Percentiles rank a stretch among this genome's conserved stretches.
phyloP scores from a whole-genome alignment of 2,797 vertebrate species.

The Danio aesculapii region DNA sequence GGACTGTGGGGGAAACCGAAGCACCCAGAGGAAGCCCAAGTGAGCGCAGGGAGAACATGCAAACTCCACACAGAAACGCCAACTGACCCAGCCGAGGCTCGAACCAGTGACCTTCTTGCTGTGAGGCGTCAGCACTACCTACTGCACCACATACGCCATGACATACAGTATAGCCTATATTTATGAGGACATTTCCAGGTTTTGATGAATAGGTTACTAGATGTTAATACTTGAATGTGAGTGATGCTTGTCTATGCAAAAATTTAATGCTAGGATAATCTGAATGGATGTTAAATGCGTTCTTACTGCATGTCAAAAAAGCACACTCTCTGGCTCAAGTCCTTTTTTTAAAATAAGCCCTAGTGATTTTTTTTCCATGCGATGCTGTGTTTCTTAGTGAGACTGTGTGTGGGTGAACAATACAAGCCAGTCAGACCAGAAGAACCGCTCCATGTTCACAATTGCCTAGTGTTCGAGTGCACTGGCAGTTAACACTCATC shows the following conservation, averaged over 20 bases:
- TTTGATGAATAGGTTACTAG: no score
- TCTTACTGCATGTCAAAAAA: neutral
- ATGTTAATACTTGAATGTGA: no score
- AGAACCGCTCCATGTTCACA: conserved; percentile 18
- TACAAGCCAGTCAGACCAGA: conserved; percentile 32
- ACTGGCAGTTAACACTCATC: conserved; percentile 17
- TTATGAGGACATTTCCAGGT: no score
- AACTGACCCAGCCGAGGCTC: no score
- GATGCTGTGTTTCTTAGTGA: conserved; percentile 17
- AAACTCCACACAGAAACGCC: no score
- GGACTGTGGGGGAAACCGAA: no score
- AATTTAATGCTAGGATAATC: neutral
- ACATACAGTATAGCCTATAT: no score
- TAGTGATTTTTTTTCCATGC: neutral
- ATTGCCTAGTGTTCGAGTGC: neutral
- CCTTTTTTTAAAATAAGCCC: neutral
- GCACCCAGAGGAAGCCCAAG: no score
- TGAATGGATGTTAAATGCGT: neutral
- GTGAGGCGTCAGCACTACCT: no score
- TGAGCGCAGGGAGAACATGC: no score
- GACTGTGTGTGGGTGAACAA: conserved; percentile 34
- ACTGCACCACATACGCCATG: no score
- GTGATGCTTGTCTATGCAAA: neutral
- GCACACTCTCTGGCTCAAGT: neutral
- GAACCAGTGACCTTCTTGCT: no score